Percentiles rank a stretch among this genome's conserved stretches.
phyloP scores from a whole-genome alignment of 2,888 invertebrate species.

The Drosophila dives region DNA sequence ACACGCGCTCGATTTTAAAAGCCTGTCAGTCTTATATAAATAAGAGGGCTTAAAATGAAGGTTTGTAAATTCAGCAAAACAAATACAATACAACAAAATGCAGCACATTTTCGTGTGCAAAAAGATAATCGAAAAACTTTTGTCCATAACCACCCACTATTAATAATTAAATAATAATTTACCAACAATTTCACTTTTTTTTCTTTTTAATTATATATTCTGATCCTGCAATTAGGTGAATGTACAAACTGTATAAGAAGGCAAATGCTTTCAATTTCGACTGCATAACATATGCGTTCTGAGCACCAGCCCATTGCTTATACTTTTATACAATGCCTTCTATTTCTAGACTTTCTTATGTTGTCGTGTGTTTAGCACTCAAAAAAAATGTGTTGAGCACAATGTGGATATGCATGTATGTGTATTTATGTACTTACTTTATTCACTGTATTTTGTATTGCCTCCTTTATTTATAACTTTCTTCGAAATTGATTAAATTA shows the following conservation, averaged over 20 bases:
- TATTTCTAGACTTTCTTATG: constrained; percentile 58
- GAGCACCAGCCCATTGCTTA: constrained; percentile 11
- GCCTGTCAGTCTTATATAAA: not conserved
- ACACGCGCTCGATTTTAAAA: constrained; percentile 8
- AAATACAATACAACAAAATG: constrained; percentile 22
- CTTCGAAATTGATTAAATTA: constrained; percentile 8
- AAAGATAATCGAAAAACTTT: constrained; percentile 42
- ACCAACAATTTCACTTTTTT: constrained; percentile 35
- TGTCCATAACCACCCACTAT: constrained; percentile 24
- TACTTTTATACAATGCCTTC: constrained; percentile 38
- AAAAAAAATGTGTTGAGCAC: constrained; percentile 7
- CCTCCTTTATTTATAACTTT: constrained; percentile 29
- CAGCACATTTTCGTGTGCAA: constrained; percentile 23
- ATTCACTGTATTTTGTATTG: constrained; percentile 26
- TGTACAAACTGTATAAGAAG: not conserved
- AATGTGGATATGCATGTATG: constrained; percentile 8
- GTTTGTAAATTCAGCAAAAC: constrained; percentile 16
- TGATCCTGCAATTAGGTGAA: constrained; percentile 5
- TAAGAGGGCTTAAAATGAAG: constrained; percentile 15
- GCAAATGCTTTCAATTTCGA: constrained; percentile 20
- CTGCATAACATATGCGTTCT: constrained; percentile 59
- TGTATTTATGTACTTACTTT: constrained; percentile 34
- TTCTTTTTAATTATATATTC: constrained; percentile 23
- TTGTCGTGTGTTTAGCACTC: constrained; percentile 8
- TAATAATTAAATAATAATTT: constrained; percentile 33